Conservation (phyloP, 2,113 vertebrate genomes). For the Talpa occidentalis region DNA sequence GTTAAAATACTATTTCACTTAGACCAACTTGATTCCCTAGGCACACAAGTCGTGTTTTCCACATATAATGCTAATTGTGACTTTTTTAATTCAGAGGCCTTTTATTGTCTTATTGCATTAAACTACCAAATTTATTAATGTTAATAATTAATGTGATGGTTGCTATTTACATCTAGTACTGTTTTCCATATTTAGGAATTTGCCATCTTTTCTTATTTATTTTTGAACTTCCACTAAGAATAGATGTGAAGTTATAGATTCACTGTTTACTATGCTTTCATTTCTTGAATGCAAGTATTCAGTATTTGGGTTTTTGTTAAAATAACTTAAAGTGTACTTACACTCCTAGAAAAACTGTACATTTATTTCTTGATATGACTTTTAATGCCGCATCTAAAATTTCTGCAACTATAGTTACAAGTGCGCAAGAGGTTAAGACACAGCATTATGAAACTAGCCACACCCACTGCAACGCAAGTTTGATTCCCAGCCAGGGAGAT, state of each 20-base stretch:
- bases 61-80: background rate
- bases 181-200: constrained; percentile 39
- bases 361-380: background rate
- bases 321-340: background rate
- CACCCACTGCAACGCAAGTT: no score
- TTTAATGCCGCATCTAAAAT: background rate
- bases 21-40: background rate
- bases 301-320: background rate
- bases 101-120: background rate
- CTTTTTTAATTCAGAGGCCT: background rate
- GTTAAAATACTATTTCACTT: background rate
- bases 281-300: background rate
- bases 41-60: background rate
- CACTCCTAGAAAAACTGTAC: background rate
- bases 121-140: background rate
- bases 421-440: no score
- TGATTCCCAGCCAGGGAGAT: no score
- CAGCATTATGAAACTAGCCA: no score
- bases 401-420: background rate
- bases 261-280: background rate
- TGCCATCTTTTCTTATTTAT: background rate
- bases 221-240: constrained; percentile 14
- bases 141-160: background rate
- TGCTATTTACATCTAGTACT: background rate
- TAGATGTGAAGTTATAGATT: background rate